Conservation (phyloP, 1,140 invertebrate species). For the Drosophila miranda region DNA sequence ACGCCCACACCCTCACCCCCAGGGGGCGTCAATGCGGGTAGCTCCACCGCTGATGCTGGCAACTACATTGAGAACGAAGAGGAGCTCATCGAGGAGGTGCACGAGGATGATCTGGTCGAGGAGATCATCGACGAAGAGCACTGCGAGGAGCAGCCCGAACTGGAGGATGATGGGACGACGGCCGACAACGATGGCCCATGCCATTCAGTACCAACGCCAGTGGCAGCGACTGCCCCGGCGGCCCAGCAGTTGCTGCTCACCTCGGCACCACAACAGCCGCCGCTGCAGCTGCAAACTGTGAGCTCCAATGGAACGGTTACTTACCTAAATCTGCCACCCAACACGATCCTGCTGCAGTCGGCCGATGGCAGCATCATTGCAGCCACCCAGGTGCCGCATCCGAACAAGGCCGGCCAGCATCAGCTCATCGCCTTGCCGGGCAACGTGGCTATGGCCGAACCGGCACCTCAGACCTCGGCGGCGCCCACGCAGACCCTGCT, state of each 20-base stretch:
- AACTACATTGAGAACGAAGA: conserved; percentile 60
- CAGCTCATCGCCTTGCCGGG: conserved; percentile 69
- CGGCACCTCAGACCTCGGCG: conserved; percentile 26
- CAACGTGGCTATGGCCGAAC: conserved; percentile 47
- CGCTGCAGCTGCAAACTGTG: conserved; percentile 73
- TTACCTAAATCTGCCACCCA: conserved; percentile 74
- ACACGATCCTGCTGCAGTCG: conserved; percentile 73
- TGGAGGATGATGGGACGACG: conserved; percentile 19
- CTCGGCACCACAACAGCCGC: conserved; percentile 39
- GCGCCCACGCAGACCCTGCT: conserved; percentile 62
- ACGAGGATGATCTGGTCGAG: conserved; percentile 75
- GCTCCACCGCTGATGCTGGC: conserved; percentile 29
- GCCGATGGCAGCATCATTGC: conserved; percentile 74
- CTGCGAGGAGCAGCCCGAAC: conserved; percentile 42
- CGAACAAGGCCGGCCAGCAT: conserved; percentile 70
- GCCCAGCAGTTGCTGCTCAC: conserved; percentile 38
- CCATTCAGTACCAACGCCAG: conserved; percentile 12
- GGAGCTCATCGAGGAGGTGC: conserved; percentile 68
- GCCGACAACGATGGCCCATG: conserved; percentile 39
- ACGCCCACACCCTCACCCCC: conserved; percentile 73
- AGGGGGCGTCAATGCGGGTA: conserved; percentile 20
- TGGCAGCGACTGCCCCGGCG: conserved; percentile 7
- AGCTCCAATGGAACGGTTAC: conserved; percentile 75
- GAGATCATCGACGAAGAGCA: conserved; percentile 72
- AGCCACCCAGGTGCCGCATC: conserved; percentile 64